Base-by-base conservation (phyloP, 2,888 invertebrate genomes). In the Antheraea assamensis region DNA sequence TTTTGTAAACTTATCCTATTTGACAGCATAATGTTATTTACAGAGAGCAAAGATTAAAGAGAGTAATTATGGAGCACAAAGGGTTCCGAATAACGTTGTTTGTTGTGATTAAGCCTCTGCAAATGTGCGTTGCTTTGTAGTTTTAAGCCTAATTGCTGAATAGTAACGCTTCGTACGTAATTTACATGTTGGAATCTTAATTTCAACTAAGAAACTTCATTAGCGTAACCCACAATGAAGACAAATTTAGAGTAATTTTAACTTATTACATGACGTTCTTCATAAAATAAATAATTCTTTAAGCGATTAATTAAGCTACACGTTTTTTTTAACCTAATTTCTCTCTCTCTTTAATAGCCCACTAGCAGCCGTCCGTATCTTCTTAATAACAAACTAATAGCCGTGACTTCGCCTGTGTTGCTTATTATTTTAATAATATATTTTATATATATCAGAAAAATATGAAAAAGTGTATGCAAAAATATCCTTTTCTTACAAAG, bases 71-170 rank as follows among this genome's bases (percentile, higher is more conserved):
- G 35, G n/a, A 35, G 13, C n/a, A 68, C 68, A 68, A 68, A 68
- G 68, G 35, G 35, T n/a, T 35, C n/a, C 35, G 66, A 17, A 66
- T 66, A 66, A 66, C 66, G 68, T 35, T n/a, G 35, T 35, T 68
- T 35, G n/a, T n/a, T 21, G 35, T 35, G 68, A 68, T 68, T 35
- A 68, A 68, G 68, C 68, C 42, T 19, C 61, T 3, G 35, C 35
- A 35, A 68, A 68, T 68, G 68, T 68, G 19, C 35, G 68, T 68
- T 68, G 68, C 68, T 35, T 35, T 35, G 21, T 31, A 21, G 10
- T 31, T 68, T 35, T 35, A 68, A 68, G 68, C 68, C 68, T 68
- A 68, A 68, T 68, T 68, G 68, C 68, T 68, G 68, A 30, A 64
- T 64, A 30, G 68, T 31, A 68, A 68, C 21, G 35, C 35, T 35